Evolutionary conservation across 2,797 vertebrate species (phyloP).

Genomic region (Sus cebifrons): DNA sequence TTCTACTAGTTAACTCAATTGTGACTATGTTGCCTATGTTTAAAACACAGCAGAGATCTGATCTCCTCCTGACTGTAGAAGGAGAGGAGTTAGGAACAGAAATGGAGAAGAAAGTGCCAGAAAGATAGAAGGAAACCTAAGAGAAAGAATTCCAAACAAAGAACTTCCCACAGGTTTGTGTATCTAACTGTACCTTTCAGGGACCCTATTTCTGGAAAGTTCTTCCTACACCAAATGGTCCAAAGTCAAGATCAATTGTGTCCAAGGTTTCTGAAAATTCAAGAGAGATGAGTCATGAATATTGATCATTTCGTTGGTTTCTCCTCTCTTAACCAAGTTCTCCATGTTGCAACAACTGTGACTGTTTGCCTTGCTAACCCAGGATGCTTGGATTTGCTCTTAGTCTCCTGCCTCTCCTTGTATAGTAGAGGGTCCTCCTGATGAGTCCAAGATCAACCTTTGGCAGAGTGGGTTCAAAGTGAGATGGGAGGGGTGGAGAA

Average conservation of each 20-base stretch:
- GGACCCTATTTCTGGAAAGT: not conserved
- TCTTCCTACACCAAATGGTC: not conserved
- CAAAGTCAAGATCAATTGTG: not conserved
- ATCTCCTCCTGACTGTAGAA: not conserved
- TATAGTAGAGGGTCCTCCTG: not conserved
- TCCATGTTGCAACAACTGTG: not conserved
- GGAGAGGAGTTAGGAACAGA: not conserved
- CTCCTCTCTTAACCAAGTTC: not conserved
- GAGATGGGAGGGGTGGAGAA: not conserved
- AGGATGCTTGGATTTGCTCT: not conserved
- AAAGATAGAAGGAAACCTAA: not conserved
- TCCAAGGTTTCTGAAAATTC: not conserved
- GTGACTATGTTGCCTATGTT: not conserved
- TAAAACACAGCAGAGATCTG: not conserved
- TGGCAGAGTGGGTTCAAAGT: not conserved
- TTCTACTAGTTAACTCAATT: not conserved
- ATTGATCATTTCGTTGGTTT: not conserved
- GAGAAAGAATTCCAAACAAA: not conserved
- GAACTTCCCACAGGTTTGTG: not conserved
- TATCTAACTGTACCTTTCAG: not conserved
- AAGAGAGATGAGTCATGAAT: not conserved
- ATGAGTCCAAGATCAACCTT: not conserved
- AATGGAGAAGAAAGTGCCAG: not conserved
- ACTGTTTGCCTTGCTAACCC: not conserved
- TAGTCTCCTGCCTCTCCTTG: not conserved